phyloP scores from a whole-genome alignment of 2,888 invertebrate species.

The Strigamia transsilvanica region DNA sequence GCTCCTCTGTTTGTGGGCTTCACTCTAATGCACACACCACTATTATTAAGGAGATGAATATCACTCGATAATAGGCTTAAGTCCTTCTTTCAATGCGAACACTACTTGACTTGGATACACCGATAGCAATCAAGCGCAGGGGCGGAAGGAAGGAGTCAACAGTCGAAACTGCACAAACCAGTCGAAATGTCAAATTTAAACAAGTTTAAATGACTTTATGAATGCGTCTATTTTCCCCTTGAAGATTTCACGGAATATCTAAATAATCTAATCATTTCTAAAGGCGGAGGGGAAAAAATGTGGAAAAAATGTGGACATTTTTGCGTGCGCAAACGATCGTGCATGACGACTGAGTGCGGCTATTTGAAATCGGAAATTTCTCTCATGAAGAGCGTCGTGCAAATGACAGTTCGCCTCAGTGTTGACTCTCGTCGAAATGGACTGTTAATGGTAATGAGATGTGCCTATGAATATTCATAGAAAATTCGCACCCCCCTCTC shows the following conservation, averaged over 20 bases:
- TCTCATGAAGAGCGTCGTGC: constrained; percentile 35
- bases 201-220: no score
- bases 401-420: constrained; percentile 41
- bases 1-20: constrained; percentile 46
- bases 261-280: no score
- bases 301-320: not conserved
- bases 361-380: constrained; percentile 46
- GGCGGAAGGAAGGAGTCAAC: not conserved
- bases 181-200: no score
- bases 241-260: not conserved
- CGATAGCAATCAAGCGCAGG: constrained; percentile 6
- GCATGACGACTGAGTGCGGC: constrained; percentile 41
- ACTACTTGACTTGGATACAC: constrained; percentile 47
- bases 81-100: constrained; percentile 27
- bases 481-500: not conserved
- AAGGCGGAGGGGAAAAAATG: no score
- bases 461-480: constrained; percentile 53
- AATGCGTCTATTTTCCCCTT: not conserved
- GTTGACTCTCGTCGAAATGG: constrained; percentile 52
- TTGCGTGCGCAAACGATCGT: not conserved
- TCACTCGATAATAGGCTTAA: constrained; percentile 40
- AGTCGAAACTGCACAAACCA: not conserved
- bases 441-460: constrained; percentile 53
- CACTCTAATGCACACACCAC: constrained; percentile 49
- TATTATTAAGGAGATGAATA: constrained; percentile 45